Conservation (phyloP, 2,113 vertebrate genomes). For the Tyrannus savana region DNA sequence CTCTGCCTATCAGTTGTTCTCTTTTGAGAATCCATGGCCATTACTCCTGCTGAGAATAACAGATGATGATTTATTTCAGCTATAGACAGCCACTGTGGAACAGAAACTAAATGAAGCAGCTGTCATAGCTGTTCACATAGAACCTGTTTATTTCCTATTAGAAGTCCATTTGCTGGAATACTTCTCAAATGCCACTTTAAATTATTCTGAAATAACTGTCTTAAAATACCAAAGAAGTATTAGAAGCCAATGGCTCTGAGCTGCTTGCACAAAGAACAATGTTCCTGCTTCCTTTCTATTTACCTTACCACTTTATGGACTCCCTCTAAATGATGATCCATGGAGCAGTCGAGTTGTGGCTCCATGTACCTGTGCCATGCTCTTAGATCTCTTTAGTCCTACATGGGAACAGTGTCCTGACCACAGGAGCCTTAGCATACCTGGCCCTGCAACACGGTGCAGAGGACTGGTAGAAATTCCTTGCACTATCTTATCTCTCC, state of each 20-base stretch:
- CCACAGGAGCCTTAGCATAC: neutral
- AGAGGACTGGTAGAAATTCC: neutral
- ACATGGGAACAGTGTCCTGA: neutral
- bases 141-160: neutral
- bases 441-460: neutral
- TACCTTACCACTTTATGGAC: neutral
- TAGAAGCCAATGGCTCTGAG: neutral
- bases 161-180: neutral
- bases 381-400: neutral
- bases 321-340: neutral
- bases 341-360: neutral
- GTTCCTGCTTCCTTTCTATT: neutral
- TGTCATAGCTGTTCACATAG: neutral
- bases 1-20: neutral
- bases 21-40: neutral
- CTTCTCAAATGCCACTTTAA: neutral
- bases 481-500: neutral
- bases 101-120: neutral
- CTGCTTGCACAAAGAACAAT: neutral
- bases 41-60: neutral
- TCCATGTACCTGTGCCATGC: neutral
- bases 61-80: neutral
- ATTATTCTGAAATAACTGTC: neutral
- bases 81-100: neutral
- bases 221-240: neutral